Conservation (phyloP, 2,113 vertebrate genomes). For the Sterrhoptilus dennistouni region DNA sequence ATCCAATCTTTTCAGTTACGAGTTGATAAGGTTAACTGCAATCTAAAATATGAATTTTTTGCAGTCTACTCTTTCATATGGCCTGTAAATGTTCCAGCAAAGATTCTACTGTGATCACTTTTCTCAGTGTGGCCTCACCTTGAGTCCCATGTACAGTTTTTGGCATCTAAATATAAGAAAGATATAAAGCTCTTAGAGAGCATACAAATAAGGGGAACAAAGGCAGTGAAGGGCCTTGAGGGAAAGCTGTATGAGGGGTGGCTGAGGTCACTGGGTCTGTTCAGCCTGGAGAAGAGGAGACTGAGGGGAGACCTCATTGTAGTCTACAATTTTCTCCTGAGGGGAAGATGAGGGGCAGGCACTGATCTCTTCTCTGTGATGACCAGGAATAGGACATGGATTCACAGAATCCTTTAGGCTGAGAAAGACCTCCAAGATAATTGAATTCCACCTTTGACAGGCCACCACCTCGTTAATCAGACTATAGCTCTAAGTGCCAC, state of each 20-base stretch:
- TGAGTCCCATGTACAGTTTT: background rate
- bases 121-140: background rate
- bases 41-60: background rate
- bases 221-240: background rate
- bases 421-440: background rate
- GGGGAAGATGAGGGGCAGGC: background rate
- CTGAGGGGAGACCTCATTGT: background rate
- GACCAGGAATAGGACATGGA: background rate
- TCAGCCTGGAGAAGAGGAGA: background rate
- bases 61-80: background rate
- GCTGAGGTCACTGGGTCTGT: background rate
- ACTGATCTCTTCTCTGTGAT: background rate
- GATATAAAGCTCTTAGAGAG: background rate
- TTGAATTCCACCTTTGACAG: background rate
- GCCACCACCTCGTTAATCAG: background rate
- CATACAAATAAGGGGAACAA: fast-evolving
- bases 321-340: background rate
- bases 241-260: fast-evolving
- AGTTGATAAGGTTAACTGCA: background rate
- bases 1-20: background rate
- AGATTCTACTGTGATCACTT: background rate
- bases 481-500: background rate
- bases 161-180: background rate
- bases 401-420: background rate
- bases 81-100: background rate